Conservation (phyloP, 2,113 vertebrate genomes). For the Edolisoma coerulescens region DNA sequence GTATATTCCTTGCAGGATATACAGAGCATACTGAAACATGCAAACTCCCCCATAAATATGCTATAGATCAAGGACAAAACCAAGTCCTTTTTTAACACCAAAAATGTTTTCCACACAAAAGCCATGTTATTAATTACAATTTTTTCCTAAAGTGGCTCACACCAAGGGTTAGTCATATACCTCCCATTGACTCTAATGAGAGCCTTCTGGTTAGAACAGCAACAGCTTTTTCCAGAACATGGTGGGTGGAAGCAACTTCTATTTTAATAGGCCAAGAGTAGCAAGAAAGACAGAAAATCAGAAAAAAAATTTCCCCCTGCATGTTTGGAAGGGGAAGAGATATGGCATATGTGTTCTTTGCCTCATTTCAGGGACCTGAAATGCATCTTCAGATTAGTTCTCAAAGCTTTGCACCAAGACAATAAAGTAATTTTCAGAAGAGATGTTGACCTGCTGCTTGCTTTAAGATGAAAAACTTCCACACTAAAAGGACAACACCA, state of each 20-base stretch:
- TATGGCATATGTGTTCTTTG: background rate
- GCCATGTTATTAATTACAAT: background rate
- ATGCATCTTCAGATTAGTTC: background rate
- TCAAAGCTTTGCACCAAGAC: background rate
- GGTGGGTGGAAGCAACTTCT: slow-evolving; percentile 48
- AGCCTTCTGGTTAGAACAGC: slow-evolving; percentile 16
- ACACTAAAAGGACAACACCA: background rate
- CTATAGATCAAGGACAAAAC: slow-evolving; percentile 20
- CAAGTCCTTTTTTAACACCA: background rate
- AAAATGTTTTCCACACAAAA: slow-evolving; percentile 17
- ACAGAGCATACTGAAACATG: background rate
- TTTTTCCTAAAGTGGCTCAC: background rate
- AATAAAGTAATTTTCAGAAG: background rate
- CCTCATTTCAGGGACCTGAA: background rate
- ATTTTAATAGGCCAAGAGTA: slow-evolving; percentile 32
- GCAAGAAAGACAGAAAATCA: background rate
- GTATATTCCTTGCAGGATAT: slow-evolving; percentile 5
- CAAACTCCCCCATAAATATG: slow-evolving; percentile 23
- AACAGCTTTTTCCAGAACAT: slow-evolving; percentile 48
- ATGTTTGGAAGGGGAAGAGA: background rate
- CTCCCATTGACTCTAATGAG: slow-evolving; percentile 54
- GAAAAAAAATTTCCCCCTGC: background rate
- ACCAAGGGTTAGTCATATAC: slow-evolving; percentile 35
- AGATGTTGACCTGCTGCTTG: background rate
- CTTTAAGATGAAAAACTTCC: background rate